Base-by-base conservation (phyloP, 2,797 vertebrate species). In the Trematomus bernacchii region DNA sequence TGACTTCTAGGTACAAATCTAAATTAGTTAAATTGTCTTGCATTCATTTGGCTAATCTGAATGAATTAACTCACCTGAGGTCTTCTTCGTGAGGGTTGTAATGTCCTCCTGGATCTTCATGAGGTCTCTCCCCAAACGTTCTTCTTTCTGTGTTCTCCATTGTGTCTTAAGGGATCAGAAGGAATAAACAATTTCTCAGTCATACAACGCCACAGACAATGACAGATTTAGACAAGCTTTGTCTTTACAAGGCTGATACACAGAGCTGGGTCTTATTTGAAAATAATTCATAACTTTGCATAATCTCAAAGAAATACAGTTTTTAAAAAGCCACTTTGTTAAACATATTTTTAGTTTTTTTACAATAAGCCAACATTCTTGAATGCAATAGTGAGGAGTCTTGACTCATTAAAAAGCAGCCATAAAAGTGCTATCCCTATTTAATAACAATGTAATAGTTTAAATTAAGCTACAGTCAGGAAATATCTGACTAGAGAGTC, bases 51-150 rank as follows among this genome's bases (percentile, higher is more conserved):
- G 4, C 27, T 50, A 42, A 19, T 37, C 15, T 43, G 13, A 10
- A 8, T 14, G 10, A 21, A 15, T 6, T n/a, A 14, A 67, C 80
- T 60, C 66, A 90, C 94, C 87, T 92, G 30, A 75, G 73, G 15
- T 87, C 80, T 19, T 91, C 89, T 47, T 51, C 86, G 2, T 91
- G 82, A 14, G 77, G 42, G 54, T 70, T 15, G 0, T 12, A 52
- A 4, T 58, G 73, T 57, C 66, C 75, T 0, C 75, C 80, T 1
- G 80, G 80, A 12, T 92, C 88, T 1, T 83, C 74, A 3, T 85
- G 76, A 71, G 84, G 83, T 23, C 58, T 77, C 77, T 88, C 91
- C 33, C 51, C 71, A 51, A 79, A 23, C 18, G 54, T 80, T 48
- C 21, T 77, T 11, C 77, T 68, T 52, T 87, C 91, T 19, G 51